Percentiles rank a stretch among this genome's conserved stretches.
Conservation (phyloP, 2,797 vertebrate genomes). For the Xenops minutus region DNA sequence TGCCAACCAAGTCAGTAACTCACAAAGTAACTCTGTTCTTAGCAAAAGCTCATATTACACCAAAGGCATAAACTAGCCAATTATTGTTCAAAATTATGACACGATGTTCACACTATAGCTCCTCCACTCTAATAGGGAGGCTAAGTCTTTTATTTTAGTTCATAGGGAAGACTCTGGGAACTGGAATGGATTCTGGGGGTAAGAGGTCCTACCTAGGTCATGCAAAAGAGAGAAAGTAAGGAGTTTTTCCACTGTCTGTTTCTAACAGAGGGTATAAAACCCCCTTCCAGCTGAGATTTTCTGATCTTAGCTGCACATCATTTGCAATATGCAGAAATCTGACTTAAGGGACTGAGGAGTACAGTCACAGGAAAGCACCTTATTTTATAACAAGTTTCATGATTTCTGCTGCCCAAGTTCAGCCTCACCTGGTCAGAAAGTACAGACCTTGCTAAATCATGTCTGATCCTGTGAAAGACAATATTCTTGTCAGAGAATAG, state of each 20-base stretch:
- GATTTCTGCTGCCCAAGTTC: background rate
- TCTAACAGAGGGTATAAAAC: background rate
- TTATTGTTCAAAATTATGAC: background rate
- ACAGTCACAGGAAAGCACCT: background rate
- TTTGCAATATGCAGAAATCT: background rate
- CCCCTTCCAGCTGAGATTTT: background rate
- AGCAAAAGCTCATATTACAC: background rate
- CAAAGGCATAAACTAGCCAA: background rate
- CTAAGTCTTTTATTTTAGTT: background rate
- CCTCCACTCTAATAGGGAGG: background rate
- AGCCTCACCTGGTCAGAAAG: background rate
- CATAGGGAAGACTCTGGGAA: background rate
- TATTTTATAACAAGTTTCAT: background rate
- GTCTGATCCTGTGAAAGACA: background rate
- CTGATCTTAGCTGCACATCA: background rate
- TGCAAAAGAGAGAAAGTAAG: background rate
- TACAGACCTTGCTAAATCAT: background rate
- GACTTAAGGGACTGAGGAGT: background rate
- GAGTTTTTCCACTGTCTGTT: background rate
- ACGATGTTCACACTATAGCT: background rate
- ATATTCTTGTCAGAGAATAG: background rate
- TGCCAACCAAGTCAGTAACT: background rate
- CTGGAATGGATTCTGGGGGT: background rate
- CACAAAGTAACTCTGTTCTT: background rate
- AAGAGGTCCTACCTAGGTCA: background rate